A percentile compares a stretch with the other conserved stretches of the same genome.
phyloP scores from a whole-genome alignment of 2,888 invertebrate genomes.

The Thera obeliscata region DNA sequence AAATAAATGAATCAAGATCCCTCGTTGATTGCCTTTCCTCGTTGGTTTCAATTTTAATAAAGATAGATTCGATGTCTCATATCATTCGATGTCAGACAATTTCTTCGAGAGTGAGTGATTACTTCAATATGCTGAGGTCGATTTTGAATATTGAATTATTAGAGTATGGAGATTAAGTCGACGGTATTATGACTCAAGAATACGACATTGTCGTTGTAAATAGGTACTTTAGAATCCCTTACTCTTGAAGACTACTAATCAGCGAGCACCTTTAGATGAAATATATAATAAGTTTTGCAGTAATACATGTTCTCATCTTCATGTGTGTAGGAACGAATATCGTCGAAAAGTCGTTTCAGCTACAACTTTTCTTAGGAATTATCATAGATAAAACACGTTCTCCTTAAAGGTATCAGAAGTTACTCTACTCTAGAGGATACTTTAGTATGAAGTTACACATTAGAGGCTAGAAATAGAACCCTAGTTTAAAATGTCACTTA shows the following conservation, averaged over 20 bases:
- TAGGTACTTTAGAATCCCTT: background rate
- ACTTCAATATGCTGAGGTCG: constrained; percentile 19
- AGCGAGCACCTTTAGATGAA: background rate
- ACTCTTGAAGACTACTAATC: background rate
- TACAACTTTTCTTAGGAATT: no score
- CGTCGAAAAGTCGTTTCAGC: no score
- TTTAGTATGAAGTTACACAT: no score
- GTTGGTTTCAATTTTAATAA: constrained; percentile 11
- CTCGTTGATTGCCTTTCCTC: constrained; percentile 7
- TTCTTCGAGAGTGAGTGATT: constrained; percentile 18
- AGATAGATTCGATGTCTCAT: background rate
- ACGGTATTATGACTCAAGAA: background rate
- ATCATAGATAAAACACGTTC: no score
- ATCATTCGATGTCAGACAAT: constrained; percentile 11
- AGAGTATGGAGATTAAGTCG: background rate
- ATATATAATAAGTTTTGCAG: no score
- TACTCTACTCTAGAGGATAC: no score
- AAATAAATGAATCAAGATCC: constrained; percentile 22
- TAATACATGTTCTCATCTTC: no score
- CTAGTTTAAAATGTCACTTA: constrained; percentile 69
- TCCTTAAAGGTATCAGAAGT: background rate
- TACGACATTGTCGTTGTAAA: background rate
- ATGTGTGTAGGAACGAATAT: no score
- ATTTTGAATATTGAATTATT: constrained; percentile 12
- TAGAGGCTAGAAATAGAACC: background rate